These are phyloP conservation scores for Fissipunctia ypsillon DNA, from an alignment of 2,888 invertebrate genomes.

Conservation along the genomic window DNA sequence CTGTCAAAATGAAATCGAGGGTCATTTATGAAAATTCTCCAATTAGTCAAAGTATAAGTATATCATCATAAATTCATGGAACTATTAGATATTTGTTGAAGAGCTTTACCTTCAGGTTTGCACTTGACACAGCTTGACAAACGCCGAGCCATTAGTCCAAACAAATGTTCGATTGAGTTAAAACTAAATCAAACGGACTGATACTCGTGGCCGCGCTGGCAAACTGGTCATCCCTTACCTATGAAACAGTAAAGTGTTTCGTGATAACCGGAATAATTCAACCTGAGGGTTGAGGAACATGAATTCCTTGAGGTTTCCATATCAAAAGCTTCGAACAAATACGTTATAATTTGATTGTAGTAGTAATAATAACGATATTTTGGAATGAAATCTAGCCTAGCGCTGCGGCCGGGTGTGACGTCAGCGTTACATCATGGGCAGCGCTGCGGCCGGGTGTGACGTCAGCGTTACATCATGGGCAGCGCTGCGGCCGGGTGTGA, in stretches of 20 bases:
- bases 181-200: not conserved
- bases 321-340: not conserved
- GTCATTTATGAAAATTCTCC: not conserved
- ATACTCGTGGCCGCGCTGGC: not conserved
- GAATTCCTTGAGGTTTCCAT: not conserved
- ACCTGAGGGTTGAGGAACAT: not conserved
- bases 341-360: not conserved
- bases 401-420: not conserved
- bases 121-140: not conserved
- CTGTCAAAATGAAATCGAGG: too few species aligned
- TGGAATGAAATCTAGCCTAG: not conserved
- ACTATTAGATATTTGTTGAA: too few species aligned
- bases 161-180: not conserved
- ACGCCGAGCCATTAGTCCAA: not conserved
- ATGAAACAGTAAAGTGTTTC: not conserved
- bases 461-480: too few species aligned
- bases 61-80: too few species aligned
- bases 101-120: too few species aligned
- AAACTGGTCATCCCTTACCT: not conserved
- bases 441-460: too few species aligned
- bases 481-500: too few species aligned
- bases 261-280: not conserved
- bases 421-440: too few species aligned
- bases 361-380: not conserved
- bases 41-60: not conserved